Conservation (phyloP, 2,113 vertebrate species). For the Misgurnus mizolepis region DNA sequence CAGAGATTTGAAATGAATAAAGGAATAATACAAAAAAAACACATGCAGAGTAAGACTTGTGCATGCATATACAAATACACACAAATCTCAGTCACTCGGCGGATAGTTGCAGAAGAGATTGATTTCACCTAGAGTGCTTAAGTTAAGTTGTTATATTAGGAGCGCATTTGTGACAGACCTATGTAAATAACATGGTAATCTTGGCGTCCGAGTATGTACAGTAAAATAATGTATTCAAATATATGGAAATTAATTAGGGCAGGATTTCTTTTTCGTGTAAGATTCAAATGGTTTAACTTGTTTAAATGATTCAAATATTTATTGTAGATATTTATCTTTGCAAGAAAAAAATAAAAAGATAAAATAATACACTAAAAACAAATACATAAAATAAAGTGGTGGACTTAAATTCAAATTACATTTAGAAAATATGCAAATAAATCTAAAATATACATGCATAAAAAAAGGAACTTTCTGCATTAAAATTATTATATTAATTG, state of each 20-base stretch:
- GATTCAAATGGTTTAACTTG: neutral
- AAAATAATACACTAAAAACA: neutral
- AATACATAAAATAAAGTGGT: neutral
- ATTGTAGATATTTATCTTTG: no score
- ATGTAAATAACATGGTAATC: slow-evolving; percentile 31
- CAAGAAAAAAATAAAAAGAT: neutral
- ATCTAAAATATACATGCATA: neutral
- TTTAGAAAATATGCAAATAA: slow-evolving; percentile 35
- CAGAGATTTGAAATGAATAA: neutral
- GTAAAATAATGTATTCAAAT: slow-evolving; percentile 40
- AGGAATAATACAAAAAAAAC: neutral
- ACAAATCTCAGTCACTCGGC: slow-evolving; percentile 11
- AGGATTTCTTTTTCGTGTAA: neutral
- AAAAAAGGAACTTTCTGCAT: neutral
- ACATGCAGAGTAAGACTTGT: slow-evolving; percentile 17
- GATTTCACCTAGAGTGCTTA: neutral
- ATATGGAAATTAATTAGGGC: slow-evolving; percentile 20
- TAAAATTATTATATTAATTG: neutral
- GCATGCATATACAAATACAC: slow-evolving; percentile 12
- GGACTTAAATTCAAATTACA: neutral
- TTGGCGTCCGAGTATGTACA: slow-evolving; percentile 23
- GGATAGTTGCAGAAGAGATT: neutral
- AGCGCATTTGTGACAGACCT: slow-evolving; percentile 23
- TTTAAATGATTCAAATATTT: no score
- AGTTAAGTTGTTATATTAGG: slow-evolving; percentile 15